These are phyloP conservation scores for Lemur catta DNA, from an alignment of 2,797 vertebrate genomes.

Conservation along the genomic window DNA sequence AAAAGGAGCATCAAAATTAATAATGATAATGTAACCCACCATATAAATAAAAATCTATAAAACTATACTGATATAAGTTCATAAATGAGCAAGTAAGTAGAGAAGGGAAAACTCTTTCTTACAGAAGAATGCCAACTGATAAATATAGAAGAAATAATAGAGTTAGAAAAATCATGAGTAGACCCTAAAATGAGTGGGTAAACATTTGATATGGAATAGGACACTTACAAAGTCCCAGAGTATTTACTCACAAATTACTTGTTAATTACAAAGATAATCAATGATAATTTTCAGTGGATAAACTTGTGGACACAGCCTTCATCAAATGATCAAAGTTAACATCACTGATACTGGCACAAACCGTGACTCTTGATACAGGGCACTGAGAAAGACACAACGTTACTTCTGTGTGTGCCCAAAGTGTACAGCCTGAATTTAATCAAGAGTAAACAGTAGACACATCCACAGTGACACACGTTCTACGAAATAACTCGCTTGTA, in stretches of 20 bases:
- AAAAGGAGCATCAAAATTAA: neutral
- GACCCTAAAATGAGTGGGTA: neutral
- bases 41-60: conserved; percentile 14
- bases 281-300: neutral
- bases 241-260: neutral
- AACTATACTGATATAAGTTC: neutral
- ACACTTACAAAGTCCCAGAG: neutral
- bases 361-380: neutral
- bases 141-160: neutral
- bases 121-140: neutral
- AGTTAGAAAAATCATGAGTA: neutral
- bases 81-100: neutral
- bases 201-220: neutral
- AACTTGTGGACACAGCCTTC: neutral
- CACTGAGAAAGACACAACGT: neutral
- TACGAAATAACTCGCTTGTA: neutral
- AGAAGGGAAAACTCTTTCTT: neutral
- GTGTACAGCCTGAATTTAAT: neutral
- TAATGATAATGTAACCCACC: neutral
- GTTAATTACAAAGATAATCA: neutral
- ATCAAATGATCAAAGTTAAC: neutral
- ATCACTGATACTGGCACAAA: neutral
- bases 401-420: neutral
- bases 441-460: neutral
- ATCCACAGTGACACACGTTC: neutral